Evolutionary conservation across 2,888 invertebrate genomes (phyloP), one percentile per base, ranked within the genome.

Genomic region (Ormia ochracea): DNA sequence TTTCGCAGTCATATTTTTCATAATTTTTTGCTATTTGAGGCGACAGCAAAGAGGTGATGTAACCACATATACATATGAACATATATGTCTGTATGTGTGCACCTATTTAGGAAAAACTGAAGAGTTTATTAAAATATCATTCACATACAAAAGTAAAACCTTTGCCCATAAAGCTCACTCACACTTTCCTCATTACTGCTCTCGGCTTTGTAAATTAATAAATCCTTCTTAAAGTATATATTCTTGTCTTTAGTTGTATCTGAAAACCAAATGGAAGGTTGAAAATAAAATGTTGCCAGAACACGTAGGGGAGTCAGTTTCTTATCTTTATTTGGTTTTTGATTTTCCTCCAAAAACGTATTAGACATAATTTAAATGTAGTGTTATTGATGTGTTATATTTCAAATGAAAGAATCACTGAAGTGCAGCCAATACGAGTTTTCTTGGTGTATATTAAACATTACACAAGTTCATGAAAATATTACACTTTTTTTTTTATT

Each of bases 201-300:
- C n/a, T 69, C 65, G 23, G 59, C 45, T 38, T 56, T 43, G 63
- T 72, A 76, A 61, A 76, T 80, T 61, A 80, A 66, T 41, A 76
- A 72, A 61, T 72, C 19, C 26, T 45, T 36, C 21, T 76, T 54
- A 9, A 72, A 66, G 26, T 63, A 50, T 36, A 5, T 61, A 66
- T 6, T 19, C 23, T 36, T 56, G 17, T 33, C 26, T 33, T 63
- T 33, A 19, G 52, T 72, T 63, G 31, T 58, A 48, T 7, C 31
- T 31, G 43, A 68, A 58, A 76, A 56, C 76, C 72, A 76, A 21
- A 38, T 19, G 14, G 72, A 63, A 56, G 72, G 80, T 58, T 80
- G 80, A 58, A 80, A 80, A 68, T 80, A 80, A 73, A 80, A 76
- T 58, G 56, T 76, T 26, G 76, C 72, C 56, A 76, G 68, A 68